A percentile compares a stretch with the other conserved stretches of the same genome.
Evolutionary conservation across 2,113 vertebrate species (phyloP).

Genomic region (Zosterops borbonicus): DNA sequence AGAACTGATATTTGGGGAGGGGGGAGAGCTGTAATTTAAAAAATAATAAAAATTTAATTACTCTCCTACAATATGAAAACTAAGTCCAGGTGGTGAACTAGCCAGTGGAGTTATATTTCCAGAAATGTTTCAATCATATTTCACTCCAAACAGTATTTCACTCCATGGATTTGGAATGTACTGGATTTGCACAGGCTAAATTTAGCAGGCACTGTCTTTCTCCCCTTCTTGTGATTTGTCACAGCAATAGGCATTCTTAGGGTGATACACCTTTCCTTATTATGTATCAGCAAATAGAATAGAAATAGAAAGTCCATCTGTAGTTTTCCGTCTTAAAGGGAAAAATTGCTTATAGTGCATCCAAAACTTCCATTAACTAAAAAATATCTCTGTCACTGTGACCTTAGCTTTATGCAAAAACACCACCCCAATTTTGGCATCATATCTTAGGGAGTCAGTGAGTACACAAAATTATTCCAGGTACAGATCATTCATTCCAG

Average conservation of each 20-base stretch:
- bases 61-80: conserved; percentile 70
- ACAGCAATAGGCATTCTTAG: conserved; percentile 58
- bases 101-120: conserved; percentile 29
- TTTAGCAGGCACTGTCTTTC: conserved; percentile 62
- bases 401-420: conserved; percentile 12
- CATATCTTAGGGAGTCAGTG: not conserved
- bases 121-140: conserved; percentile 48
- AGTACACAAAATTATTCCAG: not conserved
- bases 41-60: conserved; percentile 79
- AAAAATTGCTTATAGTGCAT: conserved; percentile 13
- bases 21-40: conserved; percentile 31
- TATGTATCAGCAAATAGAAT: conserved; percentile 40
- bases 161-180: conserved; percentile 29
- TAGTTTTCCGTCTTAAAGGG: conserved; percentile 5
- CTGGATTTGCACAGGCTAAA: conserved; percentile 45
- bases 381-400: conserved; percentile 14
- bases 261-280: conserved; percentile 55
- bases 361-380: conserved; percentile 30
- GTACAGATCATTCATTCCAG: conserved; percentile 3
- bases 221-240: conserved; percentile 57
- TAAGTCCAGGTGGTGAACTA: conserved; percentile 74
- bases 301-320: not conserved
- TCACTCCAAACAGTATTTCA: conserved; percentile 40
- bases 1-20: conserved; percentile 47
- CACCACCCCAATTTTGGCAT: not conserved